These are phyloP conservation scores for Melanostoma mellinum DNA, from an alignment of 2,888 invertebrate genomes.

Conservation along the genomic window DNA sequence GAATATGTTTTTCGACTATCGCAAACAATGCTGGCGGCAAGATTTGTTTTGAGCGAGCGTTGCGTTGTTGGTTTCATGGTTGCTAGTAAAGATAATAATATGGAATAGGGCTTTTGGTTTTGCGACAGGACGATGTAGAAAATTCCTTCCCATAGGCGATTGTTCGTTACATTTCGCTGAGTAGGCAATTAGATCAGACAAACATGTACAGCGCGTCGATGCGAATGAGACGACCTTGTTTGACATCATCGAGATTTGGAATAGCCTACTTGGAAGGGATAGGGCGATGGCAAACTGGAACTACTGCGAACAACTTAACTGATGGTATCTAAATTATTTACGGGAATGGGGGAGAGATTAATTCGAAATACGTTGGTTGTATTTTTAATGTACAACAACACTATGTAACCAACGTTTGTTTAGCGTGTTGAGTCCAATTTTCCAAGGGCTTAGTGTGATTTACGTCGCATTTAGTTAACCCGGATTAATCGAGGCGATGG, in stretches of 20 bases:
- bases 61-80: constrained; percentile 42
- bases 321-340: constrained; percentile 41
- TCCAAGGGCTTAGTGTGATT: constrained; percentile 36
- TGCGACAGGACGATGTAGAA: constrained; percentile 8
- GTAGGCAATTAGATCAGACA: constrained; percentile 62
- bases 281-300: constrained; percentile 1
- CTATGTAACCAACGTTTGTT: constrained; percentile 23
- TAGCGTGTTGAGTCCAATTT: constrained; percentile 44
- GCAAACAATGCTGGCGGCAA: constrained; percentile 56
- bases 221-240: constrained; percentile 33
- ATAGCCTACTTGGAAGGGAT: neutral
- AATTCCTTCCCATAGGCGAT: constrained; percentile 56
- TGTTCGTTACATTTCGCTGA: constrained; percentile 64
- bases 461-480: constrained; percentile 14
- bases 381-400: constrained; percentile 11
- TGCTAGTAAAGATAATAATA: constrained; percentile 27
- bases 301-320: neutral
- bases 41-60: constrained; percentile 43
- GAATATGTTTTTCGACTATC: constrained; percentile 44
- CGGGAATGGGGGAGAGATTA: constrained; percentile 18
- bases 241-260: constrained; percentile 36
- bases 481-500: no score
- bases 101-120: constrained; percentile 8
- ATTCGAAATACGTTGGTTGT: constrained; percentile 33
- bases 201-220: constrained; percentile 45